Percentiles rank a stretch among this genome's conserved stretches.
Evolutionary conservation across 2,888 invertebrate genomes (phyloP).

Genomic region (Amitus sp.): DNA sequence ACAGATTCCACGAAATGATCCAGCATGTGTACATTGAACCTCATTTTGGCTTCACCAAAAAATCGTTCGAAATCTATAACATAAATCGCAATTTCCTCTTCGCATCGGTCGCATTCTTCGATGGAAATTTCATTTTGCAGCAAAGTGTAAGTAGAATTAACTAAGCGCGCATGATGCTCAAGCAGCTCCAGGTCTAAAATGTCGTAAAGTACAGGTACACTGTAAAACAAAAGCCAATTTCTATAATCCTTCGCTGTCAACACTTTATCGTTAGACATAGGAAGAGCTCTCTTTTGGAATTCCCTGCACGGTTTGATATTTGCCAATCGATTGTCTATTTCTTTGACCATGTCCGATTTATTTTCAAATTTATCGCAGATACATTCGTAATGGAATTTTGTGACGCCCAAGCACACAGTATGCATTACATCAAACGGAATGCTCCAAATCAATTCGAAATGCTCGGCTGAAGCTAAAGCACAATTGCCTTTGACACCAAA

Average conservation of each 20-base stretch:
- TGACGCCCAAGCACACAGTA: conserved; percentile 13
- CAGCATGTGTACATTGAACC: conserved; percentile 13
- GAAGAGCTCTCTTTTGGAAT: conserved; percentile 17
- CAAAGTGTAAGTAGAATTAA: conserved; percentile 16
- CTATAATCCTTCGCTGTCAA: conserved; percentile 27
- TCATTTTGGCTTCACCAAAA: neutral
- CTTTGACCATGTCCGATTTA: neutral
- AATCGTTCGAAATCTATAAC: conserved; percentile 9
- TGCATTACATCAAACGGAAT: conserved; percentile 25
- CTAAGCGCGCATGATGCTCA: conserved; percentile 17
- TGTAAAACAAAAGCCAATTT: conserved; percentile 26
- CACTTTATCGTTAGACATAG: conserved; percentile 8
- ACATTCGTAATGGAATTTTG: conserved; percentile 6
- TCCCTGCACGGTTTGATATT: conserved; percentile 19
- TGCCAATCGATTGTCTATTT: conserved; percentile 17
- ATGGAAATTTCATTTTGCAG: conserved; percentile 4
- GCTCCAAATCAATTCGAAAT: conserved; percentile 21
- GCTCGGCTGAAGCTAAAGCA: conserved; percentile 1
- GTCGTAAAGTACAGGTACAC: conserved; percentile 14
- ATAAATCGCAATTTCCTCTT: conserved; percentile 4
- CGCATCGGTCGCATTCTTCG: neutral
- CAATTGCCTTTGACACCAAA: conserved; percentile 19
- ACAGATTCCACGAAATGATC: conserved; percentile 13
- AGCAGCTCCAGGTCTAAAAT: conserved; percentile 7
- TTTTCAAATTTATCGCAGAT: neutral